Conservation (phyloP, 2,888 invertebrate species). For the Portevinia maculata region DNA sequence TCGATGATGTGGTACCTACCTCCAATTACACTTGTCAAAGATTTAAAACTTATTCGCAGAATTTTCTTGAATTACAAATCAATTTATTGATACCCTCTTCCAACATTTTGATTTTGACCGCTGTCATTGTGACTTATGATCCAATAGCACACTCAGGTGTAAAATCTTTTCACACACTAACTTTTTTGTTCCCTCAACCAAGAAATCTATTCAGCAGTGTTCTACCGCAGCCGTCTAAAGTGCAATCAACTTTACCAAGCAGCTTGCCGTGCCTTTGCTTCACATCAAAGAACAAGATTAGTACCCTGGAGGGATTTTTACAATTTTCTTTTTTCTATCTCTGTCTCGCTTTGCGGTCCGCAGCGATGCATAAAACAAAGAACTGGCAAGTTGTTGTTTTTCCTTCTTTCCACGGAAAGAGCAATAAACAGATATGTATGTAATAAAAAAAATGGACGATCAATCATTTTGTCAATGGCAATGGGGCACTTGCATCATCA, state of each 20-base stretch:
- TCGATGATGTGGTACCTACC: no score
- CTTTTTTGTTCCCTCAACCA: background rate
- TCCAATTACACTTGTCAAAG: no score
- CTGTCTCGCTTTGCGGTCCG: conserved; percentile 22
- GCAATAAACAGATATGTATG: conserved; percentile 14
- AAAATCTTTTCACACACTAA: conserved; percentile 1
- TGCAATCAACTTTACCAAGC: conserved; percentile 65
- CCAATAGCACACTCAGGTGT: conserved; percentile 48
- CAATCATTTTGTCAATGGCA: conserved; percentile 44
- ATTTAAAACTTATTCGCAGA: no score
- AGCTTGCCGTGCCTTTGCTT: conserved; percentile 30
- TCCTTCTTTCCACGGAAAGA: conserved; percentile 14
- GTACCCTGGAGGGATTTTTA: conserved; percentile 67
- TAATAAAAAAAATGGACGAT: conserved; percentile 45
- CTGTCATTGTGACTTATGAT: background rate
- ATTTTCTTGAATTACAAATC: background rate
- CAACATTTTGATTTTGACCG: background rate
- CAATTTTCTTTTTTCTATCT: conserved; percentile 54
- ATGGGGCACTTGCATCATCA: conserved; percentile 20
- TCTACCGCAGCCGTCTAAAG: conserved; percentile 28
- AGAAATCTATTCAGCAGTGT: background rate
- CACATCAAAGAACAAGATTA: conserved; percentile 62
- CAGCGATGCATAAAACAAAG: conserved; percentile 68
- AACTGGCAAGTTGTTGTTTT: conserved; percentile 36
- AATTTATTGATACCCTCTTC: background rate